Evolutionary conservation across 2,888 invertebrate genomes (phyloP).

Genomic region (Epirrhoe tristata): DNA sequence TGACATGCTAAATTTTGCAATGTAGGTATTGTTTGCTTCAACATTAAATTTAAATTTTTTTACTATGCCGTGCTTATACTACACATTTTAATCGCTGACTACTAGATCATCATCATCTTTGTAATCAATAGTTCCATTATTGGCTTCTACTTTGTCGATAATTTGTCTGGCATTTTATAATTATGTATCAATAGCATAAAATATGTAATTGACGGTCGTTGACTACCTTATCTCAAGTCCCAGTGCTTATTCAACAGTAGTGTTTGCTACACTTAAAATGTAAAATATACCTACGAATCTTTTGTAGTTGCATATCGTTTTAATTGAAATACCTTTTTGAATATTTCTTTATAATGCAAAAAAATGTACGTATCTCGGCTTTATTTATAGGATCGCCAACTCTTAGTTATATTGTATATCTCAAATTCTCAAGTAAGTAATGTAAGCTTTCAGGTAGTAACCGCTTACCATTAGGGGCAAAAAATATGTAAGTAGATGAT

Average conservation of each 20-base stretch:
- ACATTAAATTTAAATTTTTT: neutral
- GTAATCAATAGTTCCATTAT: conserved; percentile 22
- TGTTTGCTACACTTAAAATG: neutral
- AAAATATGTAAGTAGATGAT: neutral
- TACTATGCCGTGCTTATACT: no score
- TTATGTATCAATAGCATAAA: conserved; percentile 13
- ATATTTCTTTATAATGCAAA: no score
- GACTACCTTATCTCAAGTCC: conserved; percentile 14
- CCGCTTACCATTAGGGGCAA: no score
- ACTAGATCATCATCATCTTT: conserved; percentile 13
- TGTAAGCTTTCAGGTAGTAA: neutral
- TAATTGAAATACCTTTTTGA: neutral
- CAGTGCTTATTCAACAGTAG: neutral
- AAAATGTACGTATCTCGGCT: no score
- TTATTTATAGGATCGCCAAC: no score
- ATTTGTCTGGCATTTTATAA: conserved; percentile 20
- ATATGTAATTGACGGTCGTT: conserved; percentile 15
- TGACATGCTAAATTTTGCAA: neutral
- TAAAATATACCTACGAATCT: neutral
- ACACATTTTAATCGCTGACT: conserved; percentile 14
- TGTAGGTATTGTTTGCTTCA: neutral
- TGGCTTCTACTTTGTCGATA: conserved; percentile 13
- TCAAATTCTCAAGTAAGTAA: no score
- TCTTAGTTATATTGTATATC: no score
- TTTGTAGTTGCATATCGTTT: neutral